phyloP scores from a whole-genome alignment of 2,797 vertebrate genomes.

The Crocidura indochinensis region DNA sequence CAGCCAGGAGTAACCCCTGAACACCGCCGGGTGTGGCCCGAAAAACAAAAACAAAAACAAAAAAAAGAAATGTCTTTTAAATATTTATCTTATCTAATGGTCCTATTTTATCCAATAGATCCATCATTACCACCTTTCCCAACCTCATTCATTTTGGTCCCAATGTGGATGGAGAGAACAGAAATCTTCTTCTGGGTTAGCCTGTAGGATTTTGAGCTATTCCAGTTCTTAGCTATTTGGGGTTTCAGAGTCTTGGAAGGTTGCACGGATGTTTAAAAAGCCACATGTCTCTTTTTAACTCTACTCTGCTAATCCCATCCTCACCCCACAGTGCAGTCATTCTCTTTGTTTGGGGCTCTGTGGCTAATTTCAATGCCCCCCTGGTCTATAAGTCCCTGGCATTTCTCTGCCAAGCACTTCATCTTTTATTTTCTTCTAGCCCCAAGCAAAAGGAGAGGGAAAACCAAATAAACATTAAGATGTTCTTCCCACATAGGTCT shows the following conservation, averaged over 20 bases:
- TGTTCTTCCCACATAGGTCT: slow-evolving; percentile 12
- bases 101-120: too few species aligned
- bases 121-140: neutral
- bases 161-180: neutral
- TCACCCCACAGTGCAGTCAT: neutral
- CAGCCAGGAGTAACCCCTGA: too few species aligned
- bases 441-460: slow-evolving; percentile 12
- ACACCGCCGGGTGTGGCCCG: too few species aligned
- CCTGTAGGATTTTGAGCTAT: slow-evolving; percentile 35
- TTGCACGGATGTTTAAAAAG: slow-evolving; percentile 6
- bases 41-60: too few species aligned
- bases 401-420: slow-evolving; percentile 28
- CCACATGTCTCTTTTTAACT: neutral
- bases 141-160: neutral
- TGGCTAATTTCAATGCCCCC: slow-evolving; percentile 28
- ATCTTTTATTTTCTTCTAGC: slow-evolving; percentile 21
- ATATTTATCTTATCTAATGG: neutral
- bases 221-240: slow-evolving; percentile 50
- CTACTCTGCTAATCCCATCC: slow-evolving; percentile 49
- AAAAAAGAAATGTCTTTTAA: slow-evolving; percentile 31
- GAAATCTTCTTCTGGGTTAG: neutral
- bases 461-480: neutral
- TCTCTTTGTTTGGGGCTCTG: neutral
- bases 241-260: neutral
- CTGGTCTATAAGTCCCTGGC: neutral